Base-by-base conservation (phyloP, 1,140 invertebrate genomes). In the Euwallacea similis region DNA sequence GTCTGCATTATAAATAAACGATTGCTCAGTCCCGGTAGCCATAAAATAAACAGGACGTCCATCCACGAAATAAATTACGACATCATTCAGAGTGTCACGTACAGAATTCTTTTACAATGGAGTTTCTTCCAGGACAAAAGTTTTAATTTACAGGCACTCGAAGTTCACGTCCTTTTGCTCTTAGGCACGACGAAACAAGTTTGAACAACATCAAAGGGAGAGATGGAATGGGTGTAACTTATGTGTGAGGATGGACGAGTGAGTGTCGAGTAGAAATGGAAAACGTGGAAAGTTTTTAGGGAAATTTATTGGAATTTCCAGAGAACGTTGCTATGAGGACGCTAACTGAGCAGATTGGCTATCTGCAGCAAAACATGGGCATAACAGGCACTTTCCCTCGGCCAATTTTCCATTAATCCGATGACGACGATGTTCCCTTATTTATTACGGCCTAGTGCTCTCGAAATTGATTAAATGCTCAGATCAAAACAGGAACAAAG, bases 401-500 rank as follows among this genome's bases (percentile, higher is more conserved):
- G 46, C 6, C 46, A 10, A 50, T 50, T 11, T 50, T 50, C 46
- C 2, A 56, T 56, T 56, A 56, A 56, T 56, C 16, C 16, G 54
- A 13, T 50, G 46, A 50, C 46, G 21, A 33, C 11, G 16, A 56
- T 56, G 11, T 56, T 21, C 54, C 16, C 54, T 56, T 10, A 56
- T 56, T 56, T 56, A 56, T 56, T 56, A 56, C 54, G 46, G 55
- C 21, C 21, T 33, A 61, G 21, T 61, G 59, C 42, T 7, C 33
- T 50, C 11, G 47, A 50, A 63, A 47, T 63, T 63, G 61, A 63
- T 63, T 63, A 63, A 63, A 63, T 21, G 61, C 61, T 13, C 10
- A n/a, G 44, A 63, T 47, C 61, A 46, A 63, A 63, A 63, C 44
- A 50, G 47, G 61, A 63, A 46, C 61, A 63, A 63, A 47, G 15